phyloP scores from a whole-genome alignment of 2,113 vertebrate species.

The Sciurus niger region DNA sequence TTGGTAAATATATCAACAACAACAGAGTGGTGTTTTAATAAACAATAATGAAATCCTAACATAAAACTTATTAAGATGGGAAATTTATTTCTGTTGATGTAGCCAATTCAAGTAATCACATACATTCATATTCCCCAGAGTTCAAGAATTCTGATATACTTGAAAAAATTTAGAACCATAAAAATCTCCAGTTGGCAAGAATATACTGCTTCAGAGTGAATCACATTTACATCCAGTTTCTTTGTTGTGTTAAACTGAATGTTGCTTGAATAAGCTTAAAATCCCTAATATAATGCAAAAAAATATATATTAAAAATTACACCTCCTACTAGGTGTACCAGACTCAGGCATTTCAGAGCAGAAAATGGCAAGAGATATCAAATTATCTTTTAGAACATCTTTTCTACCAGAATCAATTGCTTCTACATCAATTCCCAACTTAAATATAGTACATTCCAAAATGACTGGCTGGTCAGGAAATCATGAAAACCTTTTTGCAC shows the following conservation, averaged over 20 bases:
- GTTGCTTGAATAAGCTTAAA: conserved; percentile 25
- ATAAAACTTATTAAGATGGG: conserved; percentile 9
- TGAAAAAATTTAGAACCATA: conserved; percentile 48
- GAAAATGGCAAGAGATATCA: neutral
- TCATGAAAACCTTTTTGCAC: neutral
- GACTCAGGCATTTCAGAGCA: neutral
- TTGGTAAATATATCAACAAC: neutral
- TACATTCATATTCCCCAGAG: neutral
- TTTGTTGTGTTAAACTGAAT: conserved; percentile 30
- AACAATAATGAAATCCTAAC: conserved; percentile 33
- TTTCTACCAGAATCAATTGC: conserved; percentile 59
- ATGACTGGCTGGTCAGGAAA: neutral
- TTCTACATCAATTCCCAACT: conserved; percentile 12
- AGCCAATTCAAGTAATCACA: neutral
- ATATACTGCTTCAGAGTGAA: conserved; percentile 7
- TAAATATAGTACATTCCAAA: conserved; percentile 48
- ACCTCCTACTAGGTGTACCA: neutral
- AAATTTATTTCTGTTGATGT: conserved; percentile 7
- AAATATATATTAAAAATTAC: conserved; percentile 13
- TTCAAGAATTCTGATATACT: conserved; percentile 10
- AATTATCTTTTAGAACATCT: conserved; percentile 41
- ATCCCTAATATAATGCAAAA: conserved; percentile 13
- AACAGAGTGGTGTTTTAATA: neutral
- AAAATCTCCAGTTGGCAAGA: conserved; percentile 42
- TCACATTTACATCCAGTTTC: neutral